Conservation (phyloP, 2,888 invertebrate genomes). For the Emmelina monodactyla region DNA sequence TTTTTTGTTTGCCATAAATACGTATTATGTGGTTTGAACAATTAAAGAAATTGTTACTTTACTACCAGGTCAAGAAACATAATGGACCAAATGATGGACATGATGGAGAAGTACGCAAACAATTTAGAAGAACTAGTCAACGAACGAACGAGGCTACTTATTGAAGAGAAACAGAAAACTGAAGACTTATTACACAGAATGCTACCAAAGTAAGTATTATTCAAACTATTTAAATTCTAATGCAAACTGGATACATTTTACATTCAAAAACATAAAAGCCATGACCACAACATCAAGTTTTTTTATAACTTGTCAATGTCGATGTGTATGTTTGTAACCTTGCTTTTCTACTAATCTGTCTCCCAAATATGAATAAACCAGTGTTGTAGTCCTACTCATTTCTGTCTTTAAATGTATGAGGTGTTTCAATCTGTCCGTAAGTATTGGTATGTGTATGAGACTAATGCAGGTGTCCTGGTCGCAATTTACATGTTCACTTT, state of each 20-base stretch:
- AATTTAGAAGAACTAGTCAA: constrained; percentile 94
- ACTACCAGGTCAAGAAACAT: constrained; percentile 78
- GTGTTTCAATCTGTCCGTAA: no score
- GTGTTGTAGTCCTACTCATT: no score
- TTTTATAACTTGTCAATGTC: no score
- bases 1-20: not conserved
- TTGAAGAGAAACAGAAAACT: constrained; percentile 93
- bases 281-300: constrained; percentile 22
- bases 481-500: no score
- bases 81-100: constrained; percentile 97
- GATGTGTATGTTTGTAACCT: no score
- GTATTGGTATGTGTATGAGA: no score
- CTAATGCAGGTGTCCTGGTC: no score
- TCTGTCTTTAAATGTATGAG: no score
- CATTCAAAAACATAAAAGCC: constrained; percentile 10
- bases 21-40: not conserved
- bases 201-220: constrained; percentile 81
- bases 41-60: not conserved
- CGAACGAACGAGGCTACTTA: constrained; percentile 87
- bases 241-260: constrained; percentile 21
- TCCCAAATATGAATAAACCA: no score
- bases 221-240: constrained; percentile 7
- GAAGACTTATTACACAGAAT: constrained; percentile 91
- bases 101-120: constrained; percentile 97
- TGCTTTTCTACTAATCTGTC: no score